Percentiles rank a stretch among this genome's conserved stretches.
Conservation (phyloP, 2,888 invertebrate species). For the Stenotaenia linearis region DNA sequence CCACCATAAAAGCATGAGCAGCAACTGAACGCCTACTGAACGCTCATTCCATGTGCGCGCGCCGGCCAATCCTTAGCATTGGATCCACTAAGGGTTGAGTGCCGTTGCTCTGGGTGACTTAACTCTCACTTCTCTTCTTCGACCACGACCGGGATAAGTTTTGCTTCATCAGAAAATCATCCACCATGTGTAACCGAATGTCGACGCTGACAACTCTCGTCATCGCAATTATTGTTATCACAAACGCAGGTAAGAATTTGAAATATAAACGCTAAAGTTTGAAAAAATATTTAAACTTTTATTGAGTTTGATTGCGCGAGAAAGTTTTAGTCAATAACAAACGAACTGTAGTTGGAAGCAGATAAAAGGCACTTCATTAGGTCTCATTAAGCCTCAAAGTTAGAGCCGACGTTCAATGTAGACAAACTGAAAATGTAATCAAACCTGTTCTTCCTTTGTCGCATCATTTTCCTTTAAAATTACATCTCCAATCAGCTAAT, state of each 20-base stretch:
- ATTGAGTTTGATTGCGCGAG: background rate
- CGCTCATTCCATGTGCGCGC: slow-evolving; percentile 20
- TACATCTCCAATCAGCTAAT: background rate
- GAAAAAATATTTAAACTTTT: too few species aligned
- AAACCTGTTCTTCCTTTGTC: background rate
- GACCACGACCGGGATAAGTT: background rate
- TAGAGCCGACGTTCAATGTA: background rate
- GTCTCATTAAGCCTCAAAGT: slow-evolving; percentile 7
- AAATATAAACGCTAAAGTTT: background rate
- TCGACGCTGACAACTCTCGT: background rate
- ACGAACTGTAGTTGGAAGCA: background rate
- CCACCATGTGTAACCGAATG: background rate
- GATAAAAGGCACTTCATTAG: slow-evolving; percentile 14
- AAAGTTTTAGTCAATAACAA: background rate
- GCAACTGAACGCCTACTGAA: slow-evolving; percentile 20
- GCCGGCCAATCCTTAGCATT: slow-evolving; percentile 10
- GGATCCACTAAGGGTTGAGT: slow-evolving; percentile 18
- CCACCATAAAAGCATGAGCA: slow-evolving; percentile 17
- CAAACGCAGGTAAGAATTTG: slow-evolving; percentile 4
- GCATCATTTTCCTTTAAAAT: background rate
- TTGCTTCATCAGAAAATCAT: background rate
- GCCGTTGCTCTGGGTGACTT: slow-evolving; percentile 13
- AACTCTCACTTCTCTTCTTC: background rate
- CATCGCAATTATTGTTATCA: background rate
- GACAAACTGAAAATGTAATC: background rate